A percentile compares a stretch with the other conserved stretches of the same genome.
phyloP scores from a whole-genome alignment of 2,113 vertebrate species.

The Carlito syrichta region DNA sequence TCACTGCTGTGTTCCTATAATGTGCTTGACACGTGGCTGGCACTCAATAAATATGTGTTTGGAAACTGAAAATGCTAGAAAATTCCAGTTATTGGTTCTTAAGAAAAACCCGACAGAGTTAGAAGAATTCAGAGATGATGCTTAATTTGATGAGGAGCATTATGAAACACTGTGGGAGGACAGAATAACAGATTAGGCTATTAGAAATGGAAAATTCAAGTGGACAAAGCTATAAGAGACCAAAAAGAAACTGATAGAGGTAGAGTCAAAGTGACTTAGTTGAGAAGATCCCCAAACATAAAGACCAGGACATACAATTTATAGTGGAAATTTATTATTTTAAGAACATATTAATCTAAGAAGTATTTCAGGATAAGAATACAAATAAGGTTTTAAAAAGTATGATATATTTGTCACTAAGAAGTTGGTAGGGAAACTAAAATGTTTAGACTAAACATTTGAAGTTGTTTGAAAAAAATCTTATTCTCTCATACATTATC shows the following conservation, averaged over 20 bases:
- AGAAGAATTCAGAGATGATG: not conserved
- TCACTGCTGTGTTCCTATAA: not conserved
- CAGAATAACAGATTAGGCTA: not conserved
- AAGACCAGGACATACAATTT: not conserved
- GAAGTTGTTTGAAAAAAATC: not conserved
- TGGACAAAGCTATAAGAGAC: too few relatives aligned
- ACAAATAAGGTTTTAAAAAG: not conserved
- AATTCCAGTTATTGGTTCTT: not conserved
- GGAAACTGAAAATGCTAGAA: not conserved
- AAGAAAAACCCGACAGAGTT: not conserved
- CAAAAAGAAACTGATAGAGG: not conserved
- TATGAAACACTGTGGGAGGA: not conserved
- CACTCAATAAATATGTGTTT: not conserved
- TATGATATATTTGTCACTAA: not conserved
- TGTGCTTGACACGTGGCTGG: not conserved
- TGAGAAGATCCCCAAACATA: not conserved
- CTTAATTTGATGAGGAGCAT: not conserved
- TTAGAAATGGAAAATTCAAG: not conserved
- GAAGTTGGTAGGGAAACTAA: not conserved
- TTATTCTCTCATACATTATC: not conserved
- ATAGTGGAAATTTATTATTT: not conserved
- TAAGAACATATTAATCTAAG: not conserved
- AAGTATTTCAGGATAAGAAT: not conserved
- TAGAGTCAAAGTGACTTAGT: not conserved
- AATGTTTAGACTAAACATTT: slow-evolving; percentile 6